Conservation (phyloP, 2,888 invertebrate species). For the Phorcus lineatus region DNA sequence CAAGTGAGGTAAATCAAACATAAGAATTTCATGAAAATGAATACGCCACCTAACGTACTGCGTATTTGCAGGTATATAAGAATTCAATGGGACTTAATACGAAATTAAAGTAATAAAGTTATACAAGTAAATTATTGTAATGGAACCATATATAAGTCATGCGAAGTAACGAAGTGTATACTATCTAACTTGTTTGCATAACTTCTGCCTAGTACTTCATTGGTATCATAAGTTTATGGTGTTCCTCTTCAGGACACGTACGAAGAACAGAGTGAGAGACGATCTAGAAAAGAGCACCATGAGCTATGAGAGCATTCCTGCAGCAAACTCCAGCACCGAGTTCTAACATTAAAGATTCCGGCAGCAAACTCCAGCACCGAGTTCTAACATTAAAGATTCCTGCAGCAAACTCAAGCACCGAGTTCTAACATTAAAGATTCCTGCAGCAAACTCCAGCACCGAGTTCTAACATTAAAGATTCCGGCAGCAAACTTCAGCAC, state of each 20-base stretch:
- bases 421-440: background rate
- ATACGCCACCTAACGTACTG: too few species aligned
- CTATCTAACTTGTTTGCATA: background rate
- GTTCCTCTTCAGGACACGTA: background rate
- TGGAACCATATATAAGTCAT: too few species aligned
- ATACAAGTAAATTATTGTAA: too few species aligned
- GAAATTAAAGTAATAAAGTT: too few species aligned
- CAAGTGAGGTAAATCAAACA: too few species aligned
- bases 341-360: background rate
- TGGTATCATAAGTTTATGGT: too few species aligned
- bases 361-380: background rate
- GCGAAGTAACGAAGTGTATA: too few species aligned
- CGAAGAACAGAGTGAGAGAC: background rate
- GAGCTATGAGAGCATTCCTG: background rate
- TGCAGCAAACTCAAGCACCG: background rate
- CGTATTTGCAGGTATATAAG: too few species aligned
- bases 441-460: background rate
- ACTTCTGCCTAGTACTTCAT: too few species aligned
- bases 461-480: background rate
- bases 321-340: background rate
- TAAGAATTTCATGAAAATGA: too few species aligned
- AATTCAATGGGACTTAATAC: too few species aligned
- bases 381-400: background rate
- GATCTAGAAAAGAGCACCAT: background rate
- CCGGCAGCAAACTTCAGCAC: background rate